These are phyloP conservation scores for Drosophila suzukii DNA, from an alignment of 1,140 invertebrate genomes.

Conservation along the genomic window DNA sequence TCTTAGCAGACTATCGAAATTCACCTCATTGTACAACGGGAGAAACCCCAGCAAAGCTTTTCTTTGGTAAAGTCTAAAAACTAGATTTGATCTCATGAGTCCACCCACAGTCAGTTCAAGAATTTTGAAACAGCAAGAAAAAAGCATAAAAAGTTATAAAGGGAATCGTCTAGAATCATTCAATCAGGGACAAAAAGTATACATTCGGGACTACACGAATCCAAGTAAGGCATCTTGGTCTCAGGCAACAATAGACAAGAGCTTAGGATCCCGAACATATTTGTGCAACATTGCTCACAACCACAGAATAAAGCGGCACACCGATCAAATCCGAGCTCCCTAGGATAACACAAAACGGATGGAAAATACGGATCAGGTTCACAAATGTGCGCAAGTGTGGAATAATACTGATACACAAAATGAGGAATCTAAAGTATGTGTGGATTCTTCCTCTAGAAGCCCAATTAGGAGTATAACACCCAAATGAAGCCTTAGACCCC, in stretches of 20 bases:
- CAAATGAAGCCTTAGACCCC: too few relatives aligned
- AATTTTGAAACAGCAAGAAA: not conserved
- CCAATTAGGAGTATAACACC: too few relatives aligned
- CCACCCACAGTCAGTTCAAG: not conserved
- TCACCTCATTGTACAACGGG: not conserved
- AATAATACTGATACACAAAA: too few relatives aligned
- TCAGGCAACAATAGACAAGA: too few relatives aligned
- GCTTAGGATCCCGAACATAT: not conserved
- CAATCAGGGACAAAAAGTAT: not conserved
- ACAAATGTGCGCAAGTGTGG: too few relatives aligned
- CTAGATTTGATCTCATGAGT: not conserved
- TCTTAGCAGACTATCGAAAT: not conserved
- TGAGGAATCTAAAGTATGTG: not conserved
- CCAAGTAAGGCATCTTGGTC: too few relatives aligned
- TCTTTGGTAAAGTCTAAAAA: too few relatives aligned
- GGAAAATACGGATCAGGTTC: not conserved
- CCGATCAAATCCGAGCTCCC: not conserved
- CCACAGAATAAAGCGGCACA: not conserved
- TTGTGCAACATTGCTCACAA: not conserved
- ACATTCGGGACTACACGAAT: not conserved
- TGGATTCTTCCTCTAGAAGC: not conserved
- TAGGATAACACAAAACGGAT: not conserved
- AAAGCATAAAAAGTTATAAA: not conserved
- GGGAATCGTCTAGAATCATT: not conserved
- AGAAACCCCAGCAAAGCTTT: too few relatives aligned